Base-by-base conservation (phyloP, 1,140 invertebrate species). In the Microplitis mediator region DNA sequence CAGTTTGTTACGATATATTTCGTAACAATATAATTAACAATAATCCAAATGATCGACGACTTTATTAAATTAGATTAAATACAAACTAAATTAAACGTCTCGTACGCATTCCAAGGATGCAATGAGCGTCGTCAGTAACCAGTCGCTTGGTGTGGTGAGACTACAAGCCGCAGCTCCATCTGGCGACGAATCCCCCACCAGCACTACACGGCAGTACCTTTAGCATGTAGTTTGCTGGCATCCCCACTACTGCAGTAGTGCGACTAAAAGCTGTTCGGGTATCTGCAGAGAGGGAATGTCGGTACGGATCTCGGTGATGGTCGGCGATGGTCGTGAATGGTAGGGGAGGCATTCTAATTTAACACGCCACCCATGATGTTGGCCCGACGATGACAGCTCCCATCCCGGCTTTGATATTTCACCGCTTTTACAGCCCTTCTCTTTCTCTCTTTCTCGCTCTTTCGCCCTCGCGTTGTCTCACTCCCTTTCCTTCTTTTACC, bases 331-430 rank as follows among this genome's bases (percentile, higher is more conserved):
- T 45, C 39, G 39, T 45, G 39, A 45, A 45, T 45, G 39, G 39
- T 45, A 45, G 39, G 82, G 83, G 82, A 84, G 82, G 83, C 85
- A 87, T 87, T 87, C 86, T 87, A 87, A 87, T 87, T 87, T 85
- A 86, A 89, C 89, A 88, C 87, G 89, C 90, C 90, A 90, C 90
- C 90, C 90, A 90, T 90, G 90, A 90, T 88, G 86, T 86, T 87
- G 89, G 88, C 87, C 84, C 88, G 89, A 88, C 87, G 88, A 88
- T 88, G 87, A 88, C 85, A 86, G 87, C 90, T 91, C 90, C 89
- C 89, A 90, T 87, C 86, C 84, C 81, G 87, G 86, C 85, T 87
- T 87, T 86, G 88, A 89, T 89, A 89, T 88, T 88, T 86, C 88
- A 87, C 88, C 85, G 86, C 88, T 86, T 85, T 85, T 86, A 86